Evolutionary conservation across 2,797 vertebrate species (phyloP).

Genomic region (Myotis planiceps): DNA sequence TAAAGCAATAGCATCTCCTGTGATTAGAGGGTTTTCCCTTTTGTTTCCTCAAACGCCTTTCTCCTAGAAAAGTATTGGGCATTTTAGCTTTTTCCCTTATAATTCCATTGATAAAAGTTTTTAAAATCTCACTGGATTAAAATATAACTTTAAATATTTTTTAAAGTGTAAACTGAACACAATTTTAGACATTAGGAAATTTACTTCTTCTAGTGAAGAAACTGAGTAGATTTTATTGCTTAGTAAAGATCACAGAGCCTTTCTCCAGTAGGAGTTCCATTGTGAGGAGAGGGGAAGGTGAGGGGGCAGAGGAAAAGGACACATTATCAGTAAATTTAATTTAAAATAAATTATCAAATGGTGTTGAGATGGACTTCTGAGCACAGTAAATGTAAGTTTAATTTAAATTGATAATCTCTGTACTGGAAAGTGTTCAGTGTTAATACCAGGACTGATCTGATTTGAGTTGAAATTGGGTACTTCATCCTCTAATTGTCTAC

Average conservation of each 20-base stretch:
- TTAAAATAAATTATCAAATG: slow-evolving; percentile 33
- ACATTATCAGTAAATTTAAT: background rate
- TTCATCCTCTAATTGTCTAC: background rate
- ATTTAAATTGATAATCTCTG: slow-evolving; percentile 5
- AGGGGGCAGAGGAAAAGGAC: background rate
- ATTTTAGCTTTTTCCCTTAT: background rate
- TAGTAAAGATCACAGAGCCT: background rate
- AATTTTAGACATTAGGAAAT: background rate
- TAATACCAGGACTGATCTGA: background rate
- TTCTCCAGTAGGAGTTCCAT: background rate
- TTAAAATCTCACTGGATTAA: background rate
- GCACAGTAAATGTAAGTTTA: background rate
- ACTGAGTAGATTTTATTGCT: background rate
- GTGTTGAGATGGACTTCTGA: slow-evolving; percentile 9
- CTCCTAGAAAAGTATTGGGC: slow-evolving; percentile 2
- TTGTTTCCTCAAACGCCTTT: background rate
- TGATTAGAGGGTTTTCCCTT: background rate
- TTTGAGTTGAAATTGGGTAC: background rate
- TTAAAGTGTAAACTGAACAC: background rate
- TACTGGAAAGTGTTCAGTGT: background rate
- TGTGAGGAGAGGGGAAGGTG: background rate
- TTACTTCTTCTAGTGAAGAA: background rate
- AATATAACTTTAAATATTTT: background rate
- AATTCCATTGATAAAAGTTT: background rate
- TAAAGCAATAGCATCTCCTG: slow-evolving; percentile 79